Evolutionary conservation across 2,797 vertebrate genomes (phyloP).

Genomic region (Notoglanidium macrostoma): DNA sequence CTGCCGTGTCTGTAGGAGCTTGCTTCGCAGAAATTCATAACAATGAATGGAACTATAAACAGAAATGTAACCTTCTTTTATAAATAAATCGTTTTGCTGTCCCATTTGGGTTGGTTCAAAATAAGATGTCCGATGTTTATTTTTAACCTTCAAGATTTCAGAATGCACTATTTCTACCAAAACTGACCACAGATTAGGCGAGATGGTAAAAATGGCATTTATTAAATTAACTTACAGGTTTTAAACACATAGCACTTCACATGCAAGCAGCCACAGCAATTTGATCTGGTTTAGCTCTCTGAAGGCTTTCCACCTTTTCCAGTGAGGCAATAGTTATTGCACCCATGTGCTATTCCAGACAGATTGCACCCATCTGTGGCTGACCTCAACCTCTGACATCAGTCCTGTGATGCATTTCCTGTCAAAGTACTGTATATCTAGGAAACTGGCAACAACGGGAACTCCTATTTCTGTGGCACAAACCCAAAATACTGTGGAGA

Average conservation of each 20-base stretch:
- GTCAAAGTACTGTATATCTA: neutral
- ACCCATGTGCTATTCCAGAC: constrained; percentile 3
- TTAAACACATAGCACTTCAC: constrained; percentile 17
- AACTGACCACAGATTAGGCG: neutral
- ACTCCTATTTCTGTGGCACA: neutral
- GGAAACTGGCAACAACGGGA: neutral
- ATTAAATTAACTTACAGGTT: constrained; percentile 49
- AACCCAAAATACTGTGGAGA: constrained; percentile 44
- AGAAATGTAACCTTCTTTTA: neutral
- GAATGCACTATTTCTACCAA: neutral
- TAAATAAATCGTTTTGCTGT: neutral
- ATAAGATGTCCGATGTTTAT: neutral
- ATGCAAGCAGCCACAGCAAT: neutral
- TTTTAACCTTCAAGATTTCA: neutral
- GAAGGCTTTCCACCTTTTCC: neutral
- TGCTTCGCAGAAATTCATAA: neutral
- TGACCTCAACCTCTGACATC: constrained; percentile 14
- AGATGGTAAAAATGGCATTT: constrained; percentile 32
- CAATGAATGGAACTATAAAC: neutral
- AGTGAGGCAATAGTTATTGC: constrained; percentile 2
- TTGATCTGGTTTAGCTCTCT: neutral
- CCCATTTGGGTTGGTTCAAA: neutral
- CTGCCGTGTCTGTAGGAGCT: neutral
- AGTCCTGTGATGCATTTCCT: constrained; percentile 8
- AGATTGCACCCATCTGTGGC: neutral